A percentile compares a stretch with the other conserved stretches of the same genome.
phyloP scores from a whole-genome alignment of 23 tunicate species.

The Clavelina lepadiformis region DNA sequence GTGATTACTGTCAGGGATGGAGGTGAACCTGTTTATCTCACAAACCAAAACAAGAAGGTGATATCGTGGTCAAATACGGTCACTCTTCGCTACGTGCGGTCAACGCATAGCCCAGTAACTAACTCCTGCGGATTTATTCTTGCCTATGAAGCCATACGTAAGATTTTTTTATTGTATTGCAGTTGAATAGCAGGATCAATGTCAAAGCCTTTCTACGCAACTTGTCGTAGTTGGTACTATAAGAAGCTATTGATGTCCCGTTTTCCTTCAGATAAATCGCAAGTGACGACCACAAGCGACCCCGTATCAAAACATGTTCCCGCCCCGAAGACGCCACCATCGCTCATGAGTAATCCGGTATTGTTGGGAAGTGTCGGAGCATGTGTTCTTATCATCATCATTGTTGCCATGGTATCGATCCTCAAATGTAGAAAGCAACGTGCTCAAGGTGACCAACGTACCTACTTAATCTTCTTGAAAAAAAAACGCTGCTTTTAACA shows the following conservation, averaged over 20 bases:
- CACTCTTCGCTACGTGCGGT: conserved; percentile 23
- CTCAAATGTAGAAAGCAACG: conserved; percentile 15
- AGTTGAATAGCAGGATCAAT: too few relatives aligned
- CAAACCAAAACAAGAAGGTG: conserved; percentile 15
- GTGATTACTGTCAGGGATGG: conserved; percentile 22
- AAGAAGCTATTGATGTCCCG: too few relatives aligned
- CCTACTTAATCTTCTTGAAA: too few relatives aligned
- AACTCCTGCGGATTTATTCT: conserved; percentile 57
- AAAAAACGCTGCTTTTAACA: too few relatives aligned
- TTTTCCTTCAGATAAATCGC: not conserved
- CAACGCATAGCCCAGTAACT: not conserved
- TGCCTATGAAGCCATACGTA: conserved; percentile 24
- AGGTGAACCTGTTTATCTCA: conserved; percentile 4
- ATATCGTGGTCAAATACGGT: conserved; percentile 24
- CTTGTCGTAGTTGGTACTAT: too few relatives aligned
- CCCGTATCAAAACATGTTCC: not conserved
- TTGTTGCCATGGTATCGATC: conserved; percentile 15
- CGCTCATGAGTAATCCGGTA: conserved; percentile 64
- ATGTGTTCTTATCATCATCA: conserved; percentile 42
- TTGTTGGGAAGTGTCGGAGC: conserved; percentile 41
- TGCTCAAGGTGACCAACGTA: conserved; percentile 37
- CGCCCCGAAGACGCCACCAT: too few relatives aligned
- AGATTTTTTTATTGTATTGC: too few relatives aligned
- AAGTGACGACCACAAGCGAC: not conserved
- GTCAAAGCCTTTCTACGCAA: too few relatives aligned